Conservation (phyloP, 2,113 vertebrate genomes). For the Xiphophorus couchianus region DNA sequence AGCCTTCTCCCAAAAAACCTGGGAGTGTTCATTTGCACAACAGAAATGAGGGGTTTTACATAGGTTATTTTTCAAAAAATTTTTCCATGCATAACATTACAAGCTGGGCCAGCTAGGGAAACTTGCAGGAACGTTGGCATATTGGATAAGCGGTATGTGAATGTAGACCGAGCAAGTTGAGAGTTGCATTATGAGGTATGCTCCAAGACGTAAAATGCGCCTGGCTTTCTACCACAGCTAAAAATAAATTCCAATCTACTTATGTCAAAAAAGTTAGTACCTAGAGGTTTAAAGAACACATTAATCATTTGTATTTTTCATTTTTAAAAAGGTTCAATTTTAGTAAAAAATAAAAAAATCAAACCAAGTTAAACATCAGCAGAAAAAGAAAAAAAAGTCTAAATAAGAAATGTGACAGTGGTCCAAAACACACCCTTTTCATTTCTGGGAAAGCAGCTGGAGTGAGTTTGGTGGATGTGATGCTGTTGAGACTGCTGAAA, state of each 20-base stretch:
- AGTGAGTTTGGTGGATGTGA: slow-evolving; percentile 66
- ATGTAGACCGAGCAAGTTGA: slow-evolving; percentile 37
- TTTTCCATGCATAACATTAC: slow-evolving; percentile 46
- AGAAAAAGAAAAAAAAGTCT: slow-evolving; percentile 33
- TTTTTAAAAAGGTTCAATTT: neutral
- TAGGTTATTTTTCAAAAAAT: slow-evolving; percentile 28
- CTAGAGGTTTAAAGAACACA: neutral
- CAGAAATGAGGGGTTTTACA: slow-evolving; percentile 68
- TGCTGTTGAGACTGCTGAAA: slow-evolving; percentile 65
- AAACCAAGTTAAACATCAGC: slow-evolving; percentile 58
- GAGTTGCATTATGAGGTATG: slow-evolving; percentile 43
- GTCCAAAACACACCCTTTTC: slow-evolving; percentile 66
- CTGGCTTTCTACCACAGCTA: slow-evolving; percentile 21
- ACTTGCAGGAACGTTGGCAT: slow-evolving; percentile 62
- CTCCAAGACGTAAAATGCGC: slow-evolving; percentile 35
- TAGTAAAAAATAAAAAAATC: slow-evolving; percentile 6
- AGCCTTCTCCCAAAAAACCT: slow-evolving; percentile 34
- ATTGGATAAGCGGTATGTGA: slow-evolving; percentile 25
- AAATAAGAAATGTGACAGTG: slow-evolving; percentile 55
- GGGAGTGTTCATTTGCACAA: slow-evolving; percentile 58
- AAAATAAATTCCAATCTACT: neutral
- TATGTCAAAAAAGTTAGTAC: neutral
- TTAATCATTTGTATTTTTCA: neutral
- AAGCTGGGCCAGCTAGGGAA: slow-evolving; percentile 53
- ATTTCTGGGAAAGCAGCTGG: slow-evolving; percentile 71